Evolutionary conservation across 2,888 invertebrate species (phyloP).

Genomic region (Alentia gelatinosa): DNA sequence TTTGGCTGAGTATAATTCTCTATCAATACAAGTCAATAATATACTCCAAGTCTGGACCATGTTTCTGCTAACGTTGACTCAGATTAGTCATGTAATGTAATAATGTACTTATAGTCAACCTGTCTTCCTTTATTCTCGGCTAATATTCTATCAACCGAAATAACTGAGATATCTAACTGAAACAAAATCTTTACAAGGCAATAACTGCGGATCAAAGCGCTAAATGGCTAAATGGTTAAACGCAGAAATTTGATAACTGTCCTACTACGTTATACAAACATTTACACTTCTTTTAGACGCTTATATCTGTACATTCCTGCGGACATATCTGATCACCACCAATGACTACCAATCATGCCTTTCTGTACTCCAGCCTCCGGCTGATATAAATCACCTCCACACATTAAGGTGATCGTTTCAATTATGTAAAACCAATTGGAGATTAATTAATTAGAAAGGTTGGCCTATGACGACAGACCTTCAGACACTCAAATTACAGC

Average conservation of each 20-base stretch:
- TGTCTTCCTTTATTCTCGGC: no score
- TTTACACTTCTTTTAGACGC: background rate
- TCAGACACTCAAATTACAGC: no score
- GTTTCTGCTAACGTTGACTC: no score
- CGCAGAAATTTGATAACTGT: background rate
- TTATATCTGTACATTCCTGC: background rate
- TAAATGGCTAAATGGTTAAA: no score
- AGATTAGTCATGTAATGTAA: no score
- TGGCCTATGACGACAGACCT: no score
- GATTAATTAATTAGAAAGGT: no score
- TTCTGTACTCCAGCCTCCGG: background rate
- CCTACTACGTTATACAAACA: background rate
- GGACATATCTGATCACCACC: no score
- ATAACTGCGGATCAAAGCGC: no score
- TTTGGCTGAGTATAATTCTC: background rate
- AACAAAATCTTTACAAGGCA: background rate
- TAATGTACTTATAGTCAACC: no score
- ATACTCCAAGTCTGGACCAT: no score
- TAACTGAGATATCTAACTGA: background rate
- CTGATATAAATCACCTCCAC: background rate
- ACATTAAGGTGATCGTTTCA: background rate
- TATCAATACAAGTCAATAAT: background rate
- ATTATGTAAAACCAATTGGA: no score
- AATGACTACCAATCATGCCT: background rate
- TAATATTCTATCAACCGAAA: background rate